Evolutionary conservation across 1,140 invertebrate species (phyloP).

Genomic region (Polyergus mexicanus): DNA sequence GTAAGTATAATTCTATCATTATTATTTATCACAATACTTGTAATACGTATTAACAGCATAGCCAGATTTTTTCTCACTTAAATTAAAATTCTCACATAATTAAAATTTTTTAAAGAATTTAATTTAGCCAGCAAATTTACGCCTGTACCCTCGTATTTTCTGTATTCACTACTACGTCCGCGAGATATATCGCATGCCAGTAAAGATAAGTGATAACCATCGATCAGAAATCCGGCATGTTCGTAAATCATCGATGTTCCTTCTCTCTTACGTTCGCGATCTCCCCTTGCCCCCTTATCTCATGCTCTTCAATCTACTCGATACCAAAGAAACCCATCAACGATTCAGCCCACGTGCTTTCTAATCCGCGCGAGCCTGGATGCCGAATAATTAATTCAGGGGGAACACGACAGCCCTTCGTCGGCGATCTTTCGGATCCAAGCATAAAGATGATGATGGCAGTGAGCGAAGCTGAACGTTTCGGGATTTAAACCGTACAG

Average conservation of each 20-base stretch:
- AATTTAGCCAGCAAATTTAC: neutral
- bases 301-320: conserved; percentile 4
- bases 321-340: conserved; percentile 41
- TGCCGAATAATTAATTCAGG: conserved; percentile 56
- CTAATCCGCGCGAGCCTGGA: neutral
- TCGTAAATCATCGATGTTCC: conserved; percentile 32
- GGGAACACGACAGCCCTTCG: neutral
- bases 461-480: conserved; percentile 26
- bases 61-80: neutral
- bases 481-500: neutral
- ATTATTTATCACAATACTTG: neutral
- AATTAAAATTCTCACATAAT: neutral
- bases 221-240: conserved; percentile 17
- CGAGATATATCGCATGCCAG: conserved; percentile 15
- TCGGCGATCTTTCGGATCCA: neutral
- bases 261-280: neutral
- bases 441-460: conserved; percentile 12
- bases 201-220: conserved; percentile 38
- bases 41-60: neutral
- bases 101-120: neutral
- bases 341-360: conserved; percentile 20
- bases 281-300: conserved; percentile 23
- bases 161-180: neutral
- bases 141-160: neutral
- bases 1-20: neutral